Evolutionary conservation across 2,797 vertebrate genomes (phyloP), one percentile per base, ranked within the genome.

Genomic region (Helarctos malayanus): DNA sequence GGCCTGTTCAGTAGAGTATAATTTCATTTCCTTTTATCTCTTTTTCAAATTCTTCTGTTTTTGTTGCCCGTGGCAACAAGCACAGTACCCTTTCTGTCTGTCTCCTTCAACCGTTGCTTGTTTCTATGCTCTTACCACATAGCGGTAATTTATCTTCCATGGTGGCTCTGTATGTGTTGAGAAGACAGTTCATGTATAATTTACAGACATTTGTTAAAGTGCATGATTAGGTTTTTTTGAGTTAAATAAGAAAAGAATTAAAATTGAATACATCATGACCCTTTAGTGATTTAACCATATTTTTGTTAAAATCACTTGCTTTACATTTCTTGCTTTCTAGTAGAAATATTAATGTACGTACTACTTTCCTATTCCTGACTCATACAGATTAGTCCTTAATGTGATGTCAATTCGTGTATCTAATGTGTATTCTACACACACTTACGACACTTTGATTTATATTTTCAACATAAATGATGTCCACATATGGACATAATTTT

Each of bases 141-240:
- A 90, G 80, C 82, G 92, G 75, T 56, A 82, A 79, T 88, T 98
- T 97, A 68, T 95, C 96, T 76, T 97, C 95, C 93, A 69, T 85
- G 54, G 76, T 97, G 59, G 69, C 89, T 93, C 94, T 96, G 97
- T 97, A 96, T 78, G 94, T 94, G 69, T 94, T 97, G 96, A 69
- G 63, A 88, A 97, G 57, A 85, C 76, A 91, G 35, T 76, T 92
- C 29, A 52, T 76, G 18, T 82, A 45, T 57, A 92, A 80, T 61
- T 92, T 89, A 54, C 4, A 45, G 21, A 9, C 52, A 95, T 86
- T 94, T 98, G 23, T 65, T 94, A 2, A 32, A 19, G 78, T 80
- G 54, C 84, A 45, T 83, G 21, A 69, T 83, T 81, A 79, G 6
- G 47, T 94, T 97, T 57, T 57, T 97, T 89, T 3, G 5, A 84